These are phyloP conservation scores for Manacus vitellinus DNA, from an alignment of 2,113 vertebrate species.

Conservation along the genomic window DNA sequence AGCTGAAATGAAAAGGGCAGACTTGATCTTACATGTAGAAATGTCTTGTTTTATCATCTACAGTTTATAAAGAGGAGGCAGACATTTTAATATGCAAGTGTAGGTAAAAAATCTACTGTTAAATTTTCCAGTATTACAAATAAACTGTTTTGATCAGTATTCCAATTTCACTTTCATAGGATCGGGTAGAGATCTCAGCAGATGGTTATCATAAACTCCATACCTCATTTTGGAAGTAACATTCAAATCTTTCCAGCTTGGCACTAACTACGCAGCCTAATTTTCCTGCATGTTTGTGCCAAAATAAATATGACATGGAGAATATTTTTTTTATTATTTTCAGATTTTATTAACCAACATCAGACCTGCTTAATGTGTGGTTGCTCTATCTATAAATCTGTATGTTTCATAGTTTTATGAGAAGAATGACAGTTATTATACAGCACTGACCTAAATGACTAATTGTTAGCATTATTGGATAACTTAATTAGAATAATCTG, in stretches of 20 bases:
- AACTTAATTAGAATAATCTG: background rate
- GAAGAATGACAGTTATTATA: background rate
- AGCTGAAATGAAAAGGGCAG: background rate
- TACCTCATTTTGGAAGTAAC: constrained; percentile 52
- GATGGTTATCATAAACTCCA: constrained; percentile 68
- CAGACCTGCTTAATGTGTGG: constrained; percentile 39
- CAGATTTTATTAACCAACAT: constrained; percentile 59
- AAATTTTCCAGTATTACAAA: constrained; percentile 38
- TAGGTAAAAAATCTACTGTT: constrained; percentile 27
- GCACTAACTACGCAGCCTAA: constrained; percentile 16
- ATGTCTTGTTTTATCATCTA: background rate
- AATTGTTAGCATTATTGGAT: background rate
- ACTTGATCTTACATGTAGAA: background rate
- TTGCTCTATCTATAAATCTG: constrained; percentile 19
- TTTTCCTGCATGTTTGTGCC: constrained; percentile 66
- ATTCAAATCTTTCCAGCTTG: constrained; percentile 61
- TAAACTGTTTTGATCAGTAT: constrained; percentile 63
- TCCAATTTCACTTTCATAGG: constrained; percentile 60
- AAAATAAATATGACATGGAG: constrained; percentile 59
- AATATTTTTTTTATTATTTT: constrained; percentile 68
- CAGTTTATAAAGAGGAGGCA: constrained; percentile 9
- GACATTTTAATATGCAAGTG: background rate
- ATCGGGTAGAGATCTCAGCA: constrained; percentile 59
- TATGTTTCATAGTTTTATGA: background rate
- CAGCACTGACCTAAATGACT: background rate